Evolutionary conservation across 53 echinoderm and acorn worm species (phyloP), one percentile per base, ranked within the genome.

Genomic region (Paracentrotus lividus): DNA sequence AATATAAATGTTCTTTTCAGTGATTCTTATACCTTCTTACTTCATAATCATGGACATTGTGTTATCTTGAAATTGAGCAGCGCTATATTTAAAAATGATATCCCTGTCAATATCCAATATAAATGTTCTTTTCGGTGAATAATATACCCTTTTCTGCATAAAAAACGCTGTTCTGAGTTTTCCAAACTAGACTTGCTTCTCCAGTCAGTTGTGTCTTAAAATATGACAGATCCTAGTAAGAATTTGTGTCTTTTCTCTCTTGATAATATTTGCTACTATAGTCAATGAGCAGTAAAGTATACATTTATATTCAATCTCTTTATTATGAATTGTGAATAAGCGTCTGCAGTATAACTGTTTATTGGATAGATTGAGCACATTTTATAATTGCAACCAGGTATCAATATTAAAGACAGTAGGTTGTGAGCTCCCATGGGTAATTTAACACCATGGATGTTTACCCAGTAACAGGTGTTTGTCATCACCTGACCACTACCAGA

Each of bases 41-140:
- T 81, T 47, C 0, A 26, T 45, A 0, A 26, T 47, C 8, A 81
- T 9, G 33, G 47, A 44, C 12, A 12, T 45, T 45, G 44, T 81
- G 81, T 81, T n/a, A 47, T 81, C 47, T 44, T 45, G 47, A 81
- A n/a, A n/a, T 81, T 81, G 24, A 81, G 81, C 81, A 3, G 24
- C 13, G 32, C 42, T 16, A 15, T 21, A 47, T 49, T 44, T 81
- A 24, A 26, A 49, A 3, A 27, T n/a, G 26, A 81, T 67, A 67
- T 81, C 81, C 45, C 78, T 81, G 23, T 45, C 18, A 12, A 47
- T 45, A n/a, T 12, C 42, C 21, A 18, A 47, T 27, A 43, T 44
- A 1, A 26, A n/a, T 13, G 3, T 7, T 24, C 42, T 81, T 42
- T 77, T 45, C 8, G 7, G n/a, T n/a, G 47, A 81, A 81, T 23